A percentile compares a stretch with the other conserved stretches of the same genome.
phyloP scores from a whole-genome alignment of 2,113 vertebrate genomes.

The Euleptes europaea region DNA sequence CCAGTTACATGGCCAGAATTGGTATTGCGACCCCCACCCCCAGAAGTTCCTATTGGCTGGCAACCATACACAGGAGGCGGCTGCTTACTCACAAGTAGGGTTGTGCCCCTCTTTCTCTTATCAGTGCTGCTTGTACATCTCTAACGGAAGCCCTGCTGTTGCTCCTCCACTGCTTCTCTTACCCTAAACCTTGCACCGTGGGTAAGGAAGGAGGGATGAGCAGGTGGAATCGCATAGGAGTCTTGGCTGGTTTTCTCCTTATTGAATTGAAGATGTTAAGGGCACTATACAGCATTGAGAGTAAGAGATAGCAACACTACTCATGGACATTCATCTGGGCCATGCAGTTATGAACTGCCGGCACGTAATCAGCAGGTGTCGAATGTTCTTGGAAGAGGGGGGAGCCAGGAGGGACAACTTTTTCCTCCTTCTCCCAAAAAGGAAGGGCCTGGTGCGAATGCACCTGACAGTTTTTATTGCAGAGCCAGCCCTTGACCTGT shows the following conservation, averaged over 20 bases:
- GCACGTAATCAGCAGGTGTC: background rate
- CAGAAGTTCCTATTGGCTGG: too few species aligned
- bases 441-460: background rate
- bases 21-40: too few species aligned
- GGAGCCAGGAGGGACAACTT: background rate
- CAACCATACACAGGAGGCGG: too few species aligned
- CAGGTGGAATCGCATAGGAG: background rate
- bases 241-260: background rate
- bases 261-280: background rate
- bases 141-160: background rate
- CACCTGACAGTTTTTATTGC: background rate
- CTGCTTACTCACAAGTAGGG: too few species aligned
- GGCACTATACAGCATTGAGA: background rate
- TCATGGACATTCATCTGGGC: background rate
- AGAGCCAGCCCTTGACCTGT: rapidly evolving
- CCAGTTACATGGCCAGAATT: too few species aligned
- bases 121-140: background rate
- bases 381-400: background rate
- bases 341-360: too few species aligned
- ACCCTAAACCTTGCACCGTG: background rate
- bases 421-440: background rate
- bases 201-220: background rate
- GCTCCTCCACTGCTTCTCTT: background rate
- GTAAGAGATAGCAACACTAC: background rate
- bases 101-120: too few species aligned